phyloP scores from a whole-genome alignment of 2,113 vertebrate species.

The Nanorana parkeri region DNA sequence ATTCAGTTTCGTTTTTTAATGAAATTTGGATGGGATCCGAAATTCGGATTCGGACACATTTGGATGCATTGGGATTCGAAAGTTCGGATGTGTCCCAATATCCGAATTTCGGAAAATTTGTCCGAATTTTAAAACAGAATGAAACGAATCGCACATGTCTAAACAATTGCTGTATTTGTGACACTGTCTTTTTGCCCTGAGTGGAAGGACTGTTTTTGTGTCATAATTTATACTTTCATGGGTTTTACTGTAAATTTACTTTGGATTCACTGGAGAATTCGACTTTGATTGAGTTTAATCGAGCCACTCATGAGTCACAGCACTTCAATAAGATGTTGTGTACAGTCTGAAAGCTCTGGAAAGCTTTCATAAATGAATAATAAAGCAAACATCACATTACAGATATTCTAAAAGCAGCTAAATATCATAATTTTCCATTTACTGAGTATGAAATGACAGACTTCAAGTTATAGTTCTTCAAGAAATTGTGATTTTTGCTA shows the following conservation, averaged over 20 bases:
- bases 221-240: constrained; percentile 40
- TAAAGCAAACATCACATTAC: constrained; percentile 51
- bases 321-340: constrained; percentile 29
- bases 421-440: constrained; percentile 26
- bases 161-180: constrained; percentile 3
- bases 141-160: too few species aligned
- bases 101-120: too few species aligned
- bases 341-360: constrained; percentile 35
- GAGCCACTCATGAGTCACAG: constrained; percentile 45
- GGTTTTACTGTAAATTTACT: constrained; percentile 46
- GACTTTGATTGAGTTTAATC: constrained; percentile 44
- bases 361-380: constrained; percentile 56
- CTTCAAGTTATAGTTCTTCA: neutral
- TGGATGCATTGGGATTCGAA: too few species aligned
- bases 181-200: constrained; percentile 26
- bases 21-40: too few species aligned
- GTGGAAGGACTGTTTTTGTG: constrained; percentile 13
- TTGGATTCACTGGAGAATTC: constrained; percentile 23
- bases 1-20: too few species aligned
- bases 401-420: constrained; percentile 14
- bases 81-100: too few species aligned
- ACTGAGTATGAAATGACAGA: neutral
- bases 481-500: neutral
- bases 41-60: too few species aligned
- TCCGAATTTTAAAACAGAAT: too few species aligned